phyloP scores from a whole-genome alignment of 2,797 vertebrate genomes.

The Coccyzus lansbergi region DNA sequence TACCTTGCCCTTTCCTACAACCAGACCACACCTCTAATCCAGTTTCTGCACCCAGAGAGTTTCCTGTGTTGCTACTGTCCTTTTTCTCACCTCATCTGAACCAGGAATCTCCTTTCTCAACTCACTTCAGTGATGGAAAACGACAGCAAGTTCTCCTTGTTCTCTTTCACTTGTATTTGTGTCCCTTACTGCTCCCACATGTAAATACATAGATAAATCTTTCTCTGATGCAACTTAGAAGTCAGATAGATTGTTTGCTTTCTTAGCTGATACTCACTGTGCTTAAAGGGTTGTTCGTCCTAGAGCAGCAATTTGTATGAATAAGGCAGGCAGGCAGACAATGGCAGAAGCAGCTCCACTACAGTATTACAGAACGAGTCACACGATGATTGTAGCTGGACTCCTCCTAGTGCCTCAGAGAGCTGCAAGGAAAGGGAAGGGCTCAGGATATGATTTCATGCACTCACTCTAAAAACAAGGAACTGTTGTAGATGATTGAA shows the following conservation, averaged over 20 bases:
- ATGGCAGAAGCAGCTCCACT: background rate
- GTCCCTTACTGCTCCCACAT: background rate
- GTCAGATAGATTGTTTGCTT: background rate
- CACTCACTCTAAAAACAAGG: conserved; percentile 32
- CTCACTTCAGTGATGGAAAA: background rate
- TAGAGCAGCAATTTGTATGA: background rate
- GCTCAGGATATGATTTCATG: conserved; percentile 73
- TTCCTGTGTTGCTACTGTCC: background rate
- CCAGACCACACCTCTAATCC: background rate
- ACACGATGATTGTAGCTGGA: background rate
- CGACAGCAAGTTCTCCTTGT: background rate
- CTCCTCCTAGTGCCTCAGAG: conserved; percentile 44
- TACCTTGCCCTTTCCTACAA: background rate
- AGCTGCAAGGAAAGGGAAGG: conserved; percentile 54
- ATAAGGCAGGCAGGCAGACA: background rate
- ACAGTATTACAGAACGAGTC: background rate
- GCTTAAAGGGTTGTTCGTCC: background rate
- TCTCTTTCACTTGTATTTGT: background rate
- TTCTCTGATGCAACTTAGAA: background rate
- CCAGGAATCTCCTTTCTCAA: background rate
- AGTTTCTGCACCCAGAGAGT: background rate
- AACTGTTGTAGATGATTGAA: conserved; percentile 18
- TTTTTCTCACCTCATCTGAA: background rate
- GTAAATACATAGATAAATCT: background rate
- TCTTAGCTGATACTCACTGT: conserved; percentile 58